Evolutionary conservation across 1,140 invertebrate species (phyloP).

Genomic region (Brachystomella parvula): DNA sequence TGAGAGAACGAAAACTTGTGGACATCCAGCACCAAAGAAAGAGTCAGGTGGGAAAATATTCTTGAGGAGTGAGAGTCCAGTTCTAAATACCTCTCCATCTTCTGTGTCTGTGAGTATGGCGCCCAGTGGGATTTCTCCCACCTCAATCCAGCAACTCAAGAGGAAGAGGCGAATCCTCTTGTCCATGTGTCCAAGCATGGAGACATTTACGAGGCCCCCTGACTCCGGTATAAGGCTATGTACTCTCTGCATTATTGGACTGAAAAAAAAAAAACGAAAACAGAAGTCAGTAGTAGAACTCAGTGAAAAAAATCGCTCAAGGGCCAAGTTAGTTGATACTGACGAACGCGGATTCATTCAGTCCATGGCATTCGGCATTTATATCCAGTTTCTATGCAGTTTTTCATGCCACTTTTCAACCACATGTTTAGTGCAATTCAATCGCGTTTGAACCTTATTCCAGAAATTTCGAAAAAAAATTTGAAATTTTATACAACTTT

Average conservation of each 20-base stretch:
- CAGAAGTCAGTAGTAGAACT: too few relatives aligned
- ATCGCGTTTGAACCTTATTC: too few relatives aligned
- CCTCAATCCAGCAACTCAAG: not conserved
- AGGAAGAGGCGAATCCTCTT: not conserved
- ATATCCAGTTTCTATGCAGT: too few relatives aligned
- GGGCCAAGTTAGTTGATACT: too few relatives aligned
- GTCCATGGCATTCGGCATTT: too few relatives aligned
- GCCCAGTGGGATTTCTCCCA: not conserved
- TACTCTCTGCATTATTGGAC: conserved; percentile 3
- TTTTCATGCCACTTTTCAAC: too few relatives aligned
- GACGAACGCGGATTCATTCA: too few relatives aligned
- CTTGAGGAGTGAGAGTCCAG: not conserved
- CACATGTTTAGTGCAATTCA: too few relatives aligned
- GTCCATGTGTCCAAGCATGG: not conserved
- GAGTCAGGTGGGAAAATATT: not conserved
- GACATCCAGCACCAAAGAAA: not conserved
- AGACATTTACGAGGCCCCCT: not conserved
- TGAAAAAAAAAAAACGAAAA: too few relatives aligned
- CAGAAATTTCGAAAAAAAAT: too few relatives aligned
- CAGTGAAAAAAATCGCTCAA: too few relatives aligned
- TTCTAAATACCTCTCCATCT: not conserved
- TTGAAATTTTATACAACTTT: too few relatives aligned
- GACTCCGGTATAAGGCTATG: conserved; percentile 1
- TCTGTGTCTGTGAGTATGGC: not conserved
- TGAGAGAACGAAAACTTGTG: not conserved